Evolutionary conservation across 1,140 invertebrate genomes (phyloP).

Genomic region (Drosophila bifasciata): DNA sequence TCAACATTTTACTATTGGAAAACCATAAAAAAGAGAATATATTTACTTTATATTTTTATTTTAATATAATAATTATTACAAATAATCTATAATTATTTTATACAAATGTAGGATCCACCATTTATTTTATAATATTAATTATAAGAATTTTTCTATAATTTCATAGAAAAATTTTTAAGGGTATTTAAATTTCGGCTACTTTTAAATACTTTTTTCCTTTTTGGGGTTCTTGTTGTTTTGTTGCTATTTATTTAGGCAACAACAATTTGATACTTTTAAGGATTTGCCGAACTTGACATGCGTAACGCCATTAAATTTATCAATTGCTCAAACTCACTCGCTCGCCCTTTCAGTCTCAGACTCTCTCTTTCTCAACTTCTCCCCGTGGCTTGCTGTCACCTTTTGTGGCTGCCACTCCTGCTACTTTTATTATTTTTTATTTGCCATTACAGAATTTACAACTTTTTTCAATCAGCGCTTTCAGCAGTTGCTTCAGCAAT

Average conservation of each 20-base stretch:
- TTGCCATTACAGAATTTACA: constrained; percentile 71
- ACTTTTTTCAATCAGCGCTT: constrained; percentile 81
- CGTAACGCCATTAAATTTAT: constrained; percentile 83
- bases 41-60: no score
- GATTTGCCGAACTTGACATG: constrained; percentile 73
- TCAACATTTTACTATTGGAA: no score
- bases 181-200: no score
- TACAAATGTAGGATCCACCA: no score
- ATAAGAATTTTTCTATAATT: no score
- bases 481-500: constrained; percentile 30
- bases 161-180: no score
- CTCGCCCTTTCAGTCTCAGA: constrained; percentile 18
- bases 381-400: constrained; percentile 16
- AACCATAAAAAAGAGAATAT: no score
- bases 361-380: neutral
- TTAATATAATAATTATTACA: no score
- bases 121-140: no score
- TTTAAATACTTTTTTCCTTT: constrained; percentile 31
- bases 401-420: constrained; percentile 17
- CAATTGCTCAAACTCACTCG: constrained; percentile 73
- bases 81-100: no score
- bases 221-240: constrained; percentile 39
- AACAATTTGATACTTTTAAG: constrained; percentile 76
- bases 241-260: constrained; percentile 46
- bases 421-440: constrained; percentile 64